phyloP scores from a whole-genome alignment of 2,888 invertebrate species.

The Itoplectis maculator region DNA sequence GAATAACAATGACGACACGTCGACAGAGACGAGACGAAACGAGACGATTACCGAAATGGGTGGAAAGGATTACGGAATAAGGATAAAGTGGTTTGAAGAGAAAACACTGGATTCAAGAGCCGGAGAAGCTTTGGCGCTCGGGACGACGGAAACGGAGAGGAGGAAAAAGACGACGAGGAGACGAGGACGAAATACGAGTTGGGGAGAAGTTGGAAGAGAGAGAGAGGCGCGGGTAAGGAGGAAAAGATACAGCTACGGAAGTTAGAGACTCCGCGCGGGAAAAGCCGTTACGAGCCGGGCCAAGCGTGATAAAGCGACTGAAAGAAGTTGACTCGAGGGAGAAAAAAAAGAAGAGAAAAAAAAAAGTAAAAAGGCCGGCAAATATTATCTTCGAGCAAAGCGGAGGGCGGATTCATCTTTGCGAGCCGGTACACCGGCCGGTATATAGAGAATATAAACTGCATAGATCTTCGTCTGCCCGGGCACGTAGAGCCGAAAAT shows the following conservation, averaged over 20 bases:
- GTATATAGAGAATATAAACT: constrained; percentile 49
- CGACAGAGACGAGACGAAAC: neutral
- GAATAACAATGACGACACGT: constrained; percentile 14
- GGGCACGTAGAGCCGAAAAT: constrained; percentile 53
- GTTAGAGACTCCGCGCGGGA: constrained; percentile 25
- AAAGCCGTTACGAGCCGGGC: constrained; percentile 48
- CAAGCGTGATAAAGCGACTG: constrained; percentile 63
- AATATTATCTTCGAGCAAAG: constrained; percentile 67
- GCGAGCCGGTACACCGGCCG: constrained; percentile 35
- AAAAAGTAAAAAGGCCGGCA: constrained; percentile 41
- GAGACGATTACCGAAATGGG: neutral
- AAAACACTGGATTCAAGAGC: constrained; percentile 36
- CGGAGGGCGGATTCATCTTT: constrained; percentile 30
- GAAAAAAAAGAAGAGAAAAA: constrained; percentile 31
- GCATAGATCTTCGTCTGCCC: constrained; percentile 62
- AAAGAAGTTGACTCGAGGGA: constrained; percentile 45
- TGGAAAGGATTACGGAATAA: constrained; percentile 12
- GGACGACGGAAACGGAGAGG: constrained; percentile 17
- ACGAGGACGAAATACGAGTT: constrained; percentile 17
- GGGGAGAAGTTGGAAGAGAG: constrained; percentile 35
- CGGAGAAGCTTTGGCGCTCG: neutral
- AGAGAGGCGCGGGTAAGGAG: constrained; percentile 43
- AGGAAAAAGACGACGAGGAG: constrained; percentile 18
- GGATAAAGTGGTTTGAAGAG: constrained; percentile 34
- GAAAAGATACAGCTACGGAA: constrained; percentile 65